Evolutionary conservation across 2,888 invertebrate genomes (phyloP), one percentile per base, ranked within the genome.

Genomic region (Salpingus planirostris): DNA sequence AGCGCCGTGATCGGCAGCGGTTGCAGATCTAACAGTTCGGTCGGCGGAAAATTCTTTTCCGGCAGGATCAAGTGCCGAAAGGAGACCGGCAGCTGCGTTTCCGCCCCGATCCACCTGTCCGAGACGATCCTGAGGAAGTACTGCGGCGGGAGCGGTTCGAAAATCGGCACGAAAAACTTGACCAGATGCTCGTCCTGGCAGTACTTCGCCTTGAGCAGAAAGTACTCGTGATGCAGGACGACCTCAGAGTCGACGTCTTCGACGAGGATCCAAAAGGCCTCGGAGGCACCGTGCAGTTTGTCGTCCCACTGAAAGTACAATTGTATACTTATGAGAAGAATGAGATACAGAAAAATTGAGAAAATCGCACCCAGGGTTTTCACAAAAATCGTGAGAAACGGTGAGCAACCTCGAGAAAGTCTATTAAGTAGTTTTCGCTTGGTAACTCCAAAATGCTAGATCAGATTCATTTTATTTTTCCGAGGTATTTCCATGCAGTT

Each of bases 231-330:
- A 63, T 98, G 98, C 5, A 99, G 74, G 42, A 98, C 79, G 8
- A 85, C 82, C 56, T 89, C 88, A 0, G 85, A 85, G 64, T 88
- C 88, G 6, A 88, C 88, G 50, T 89, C 88, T 54, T 88, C 87
- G 0, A 88, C 86, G 3, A 89, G 66, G 51, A 89, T 84, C 88
- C 88, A 88, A 63, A 89, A 89, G 0, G 83, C 88, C 62, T 88
- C 88, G 0, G 84, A 84, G 21, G 78, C 78, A 0, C 84, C 84
- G 54, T 81, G 81, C 24, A 80, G 70, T 67, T 95, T 96, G 42
- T 96, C 96, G 50, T 98, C 97, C 98, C 98, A 98, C 55, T 96
- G 91, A n/a, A n/a, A n/a, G n/a, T n/a, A n/a, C n/a, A n/a, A n/a
- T n/a, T n/a, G n/a, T n/a, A n/a, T n/a, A n/a, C n/a, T n/a, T n/a